Evolutionary conservation across 1,140 invertebrate genomes (phyloP).

Genomic region (Microplitis mediator): DNA sequence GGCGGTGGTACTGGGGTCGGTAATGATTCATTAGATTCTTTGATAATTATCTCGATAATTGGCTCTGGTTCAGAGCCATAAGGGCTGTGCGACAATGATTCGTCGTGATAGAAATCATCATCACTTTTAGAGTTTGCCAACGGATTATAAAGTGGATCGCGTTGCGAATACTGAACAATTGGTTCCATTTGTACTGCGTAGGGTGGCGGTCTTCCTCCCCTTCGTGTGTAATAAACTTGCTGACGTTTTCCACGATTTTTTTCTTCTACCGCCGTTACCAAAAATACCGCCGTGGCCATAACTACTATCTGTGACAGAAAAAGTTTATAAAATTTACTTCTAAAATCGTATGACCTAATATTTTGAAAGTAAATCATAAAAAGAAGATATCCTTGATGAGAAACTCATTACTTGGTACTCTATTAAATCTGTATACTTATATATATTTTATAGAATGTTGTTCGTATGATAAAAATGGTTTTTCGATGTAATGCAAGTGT

Average conservation of each 20-base stretch:
- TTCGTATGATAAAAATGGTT: neutral
- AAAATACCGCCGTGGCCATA: constrained; percentile 35
- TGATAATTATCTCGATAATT: constrained; percentile 90
- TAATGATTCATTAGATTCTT: constrained; percentile 82
- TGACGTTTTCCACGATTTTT: constrained; percentile 54
- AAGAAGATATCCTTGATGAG: constrained; percentile 27
- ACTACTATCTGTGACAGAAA: constrained; percentile 31
- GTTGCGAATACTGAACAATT: constrained; percentile 76
- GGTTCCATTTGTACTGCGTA: constrained; percentile 83
- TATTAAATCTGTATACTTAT: constrained; percentile 41
- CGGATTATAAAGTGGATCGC: constrained; percentile 75
- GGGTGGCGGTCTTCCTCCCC: constrained; percentile 62
- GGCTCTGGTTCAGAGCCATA: constrained; percentile 81
- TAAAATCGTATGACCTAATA: neutral
- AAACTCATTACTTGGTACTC: constrained; percentile 49
- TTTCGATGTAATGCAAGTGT: constrained; percentile 18
- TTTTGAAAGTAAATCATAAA: neutral
- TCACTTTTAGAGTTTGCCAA: constrained; percentile 62
- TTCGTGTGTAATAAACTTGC: constrained; percentile 47
- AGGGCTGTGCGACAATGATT: constrained; percentile 57
- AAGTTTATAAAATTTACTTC: neutral
- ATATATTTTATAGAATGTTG: constrained; percentile 25
- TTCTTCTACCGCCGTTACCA: constrained; percentile 42
- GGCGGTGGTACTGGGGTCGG: constrained; percentile 69
- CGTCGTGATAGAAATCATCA: constrained; percentile 58